Evolutionary conservation across 2,113 vertebrate species (phyloP).

Genomic region (Piprites chloris): DNA sequence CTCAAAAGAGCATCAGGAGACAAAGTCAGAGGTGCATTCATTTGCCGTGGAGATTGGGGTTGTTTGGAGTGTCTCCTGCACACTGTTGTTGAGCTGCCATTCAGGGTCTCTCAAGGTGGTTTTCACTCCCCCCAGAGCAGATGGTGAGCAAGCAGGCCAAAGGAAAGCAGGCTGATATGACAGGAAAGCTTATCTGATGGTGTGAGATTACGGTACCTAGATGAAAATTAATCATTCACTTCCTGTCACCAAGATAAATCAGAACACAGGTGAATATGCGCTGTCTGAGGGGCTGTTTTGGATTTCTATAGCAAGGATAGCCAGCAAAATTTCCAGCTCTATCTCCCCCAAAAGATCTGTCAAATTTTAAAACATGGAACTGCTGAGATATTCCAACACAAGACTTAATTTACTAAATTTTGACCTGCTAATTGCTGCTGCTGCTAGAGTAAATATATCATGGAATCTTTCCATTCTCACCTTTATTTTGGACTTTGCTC

Average conservation of each 20-base stretch:
- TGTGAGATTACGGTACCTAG: not conserved
- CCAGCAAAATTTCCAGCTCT: not conserved
- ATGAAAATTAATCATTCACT: not conserved
- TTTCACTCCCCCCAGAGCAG: not conserved
- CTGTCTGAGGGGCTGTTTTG: not conserved
- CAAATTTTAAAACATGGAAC: not conserved
- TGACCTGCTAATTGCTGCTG: not conserved
- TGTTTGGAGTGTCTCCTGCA: not conserved
- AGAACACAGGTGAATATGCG: not conserved
- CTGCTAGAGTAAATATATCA: not conserved
- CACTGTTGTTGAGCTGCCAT: fast-evolving
- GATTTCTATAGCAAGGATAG: not conserved
- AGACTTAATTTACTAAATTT: not conserved
- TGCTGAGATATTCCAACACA: fast-evolving
- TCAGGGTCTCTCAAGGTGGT: not conserved
- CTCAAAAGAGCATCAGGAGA: not conserved
- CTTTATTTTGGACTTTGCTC: not conserved
- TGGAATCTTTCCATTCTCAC: not conserved
- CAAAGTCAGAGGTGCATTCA: not conserved
- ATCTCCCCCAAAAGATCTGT: not conserved
- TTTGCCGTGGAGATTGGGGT: not conserved
- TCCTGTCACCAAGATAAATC: not conserved
- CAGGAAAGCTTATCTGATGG: not conserved
- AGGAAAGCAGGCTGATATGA: not conserved
- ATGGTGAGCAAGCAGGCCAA: not conserved